Evolutionary conservation across 1,140 invertebrate species (phyloP).

Genomic region (Phthorimaea operculella): DNA sequence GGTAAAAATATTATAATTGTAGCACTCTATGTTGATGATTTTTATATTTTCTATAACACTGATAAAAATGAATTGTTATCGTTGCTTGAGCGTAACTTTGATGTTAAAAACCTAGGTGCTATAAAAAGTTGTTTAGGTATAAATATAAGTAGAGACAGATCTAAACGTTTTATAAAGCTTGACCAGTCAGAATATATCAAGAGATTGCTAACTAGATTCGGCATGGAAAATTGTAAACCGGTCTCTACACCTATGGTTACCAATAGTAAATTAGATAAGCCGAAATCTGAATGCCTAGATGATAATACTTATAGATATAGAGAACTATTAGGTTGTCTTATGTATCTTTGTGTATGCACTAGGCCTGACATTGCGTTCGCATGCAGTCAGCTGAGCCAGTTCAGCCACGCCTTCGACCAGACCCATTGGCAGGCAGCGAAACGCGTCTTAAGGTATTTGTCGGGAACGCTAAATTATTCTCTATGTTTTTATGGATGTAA

Average conservation of each 20-base stretch:
- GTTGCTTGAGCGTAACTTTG: not conserved
- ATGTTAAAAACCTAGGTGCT: not conserved
- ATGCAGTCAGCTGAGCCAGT: conserved; percentile 42
- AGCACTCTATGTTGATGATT: conserved; percentile 27
- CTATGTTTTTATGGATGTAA: not conserved
- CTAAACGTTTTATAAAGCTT: not conserved
- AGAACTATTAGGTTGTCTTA: conserved; percentile 24
- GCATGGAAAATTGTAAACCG: conserved; percentile 7
- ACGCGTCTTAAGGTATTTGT: conserved; percentile 11
- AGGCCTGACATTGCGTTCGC: conserved; percentile 52
- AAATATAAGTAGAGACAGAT: not conserved
- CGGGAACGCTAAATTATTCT: not conserved
- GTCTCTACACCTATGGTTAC: conserved; percentile 7
- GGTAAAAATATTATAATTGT: conserved; percentile 8
- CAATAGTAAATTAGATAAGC: conserved; percentile 3
- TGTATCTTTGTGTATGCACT: conserved; percentile 38
- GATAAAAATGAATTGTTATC: conserved; percentile 6
- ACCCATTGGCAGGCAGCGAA: conserved; percentile 49
- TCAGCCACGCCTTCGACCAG: conserved; percentile 29
- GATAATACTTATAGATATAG: conserved; percentile 20
- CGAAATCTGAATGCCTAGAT: conserved; percentile 11
- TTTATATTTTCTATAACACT: conserved; percentile 13
- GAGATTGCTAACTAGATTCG: not conserved
- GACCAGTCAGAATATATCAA: conserved; percentile 1
- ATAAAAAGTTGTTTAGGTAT: not conserved